These are phyloP conservation scores for Cyprinodon brontotheroides DNA, from an alignment of 2,113 vertebrate genomes.

Conservation along the genomic window DNA sequence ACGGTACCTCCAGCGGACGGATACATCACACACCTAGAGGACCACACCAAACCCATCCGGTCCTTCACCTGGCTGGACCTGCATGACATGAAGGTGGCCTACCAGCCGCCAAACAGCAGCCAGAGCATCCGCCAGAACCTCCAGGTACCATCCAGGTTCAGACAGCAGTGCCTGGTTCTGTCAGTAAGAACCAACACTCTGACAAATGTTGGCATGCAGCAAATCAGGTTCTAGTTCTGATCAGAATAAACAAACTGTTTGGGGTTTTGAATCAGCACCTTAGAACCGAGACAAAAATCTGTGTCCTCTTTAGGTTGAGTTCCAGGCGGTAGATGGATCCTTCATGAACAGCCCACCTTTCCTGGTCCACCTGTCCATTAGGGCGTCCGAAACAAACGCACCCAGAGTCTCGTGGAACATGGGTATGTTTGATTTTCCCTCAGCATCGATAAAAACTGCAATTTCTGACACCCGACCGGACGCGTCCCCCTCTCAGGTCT, in stretches of 20 bases:
- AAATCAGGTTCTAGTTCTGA: neutral
- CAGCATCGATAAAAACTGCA: rapidly evolving
- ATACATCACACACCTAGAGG: slow-evolving; percentile 77
- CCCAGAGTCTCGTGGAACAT: slow-evolving; percentile 81
- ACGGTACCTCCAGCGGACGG: slow-evolving; percentile 55
- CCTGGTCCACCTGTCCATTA: slow-evolving; percentile 80
- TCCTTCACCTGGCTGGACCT: slow-evolving; percentile 81
- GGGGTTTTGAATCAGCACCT: neutral
- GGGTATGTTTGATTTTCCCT: slow-evolving; percentile 32
- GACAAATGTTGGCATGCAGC: too few relatives aligned
- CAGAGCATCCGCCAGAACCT: slow-evolving; percentile 75
- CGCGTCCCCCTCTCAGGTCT: slow-evolving; percentile 55
- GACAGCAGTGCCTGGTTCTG: neutral
- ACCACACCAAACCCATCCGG: slow-evolving; percentile 61
- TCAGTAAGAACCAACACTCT: too few relatives aligned
- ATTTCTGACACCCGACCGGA: neutral
- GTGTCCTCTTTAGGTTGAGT: slow-evolving; percentile 72
- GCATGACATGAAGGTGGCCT: slow-evolving; percentile 81
- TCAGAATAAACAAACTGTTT: too few relatives aligned
- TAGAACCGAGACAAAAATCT: neutral
- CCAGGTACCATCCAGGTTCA: slow-evolving; percentile 67
- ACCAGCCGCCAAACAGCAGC: slow-evolving; percentile 82
- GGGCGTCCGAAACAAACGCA: slow-evolving; percentile 71
- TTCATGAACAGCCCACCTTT: slow-evolving; percentile 69
- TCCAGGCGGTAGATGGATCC: slow-evolving; percentile 80